phyloP scores from a whole-genome alignment of 64 coral and sea anemone species.

The Montipora capricornis region DNA sequence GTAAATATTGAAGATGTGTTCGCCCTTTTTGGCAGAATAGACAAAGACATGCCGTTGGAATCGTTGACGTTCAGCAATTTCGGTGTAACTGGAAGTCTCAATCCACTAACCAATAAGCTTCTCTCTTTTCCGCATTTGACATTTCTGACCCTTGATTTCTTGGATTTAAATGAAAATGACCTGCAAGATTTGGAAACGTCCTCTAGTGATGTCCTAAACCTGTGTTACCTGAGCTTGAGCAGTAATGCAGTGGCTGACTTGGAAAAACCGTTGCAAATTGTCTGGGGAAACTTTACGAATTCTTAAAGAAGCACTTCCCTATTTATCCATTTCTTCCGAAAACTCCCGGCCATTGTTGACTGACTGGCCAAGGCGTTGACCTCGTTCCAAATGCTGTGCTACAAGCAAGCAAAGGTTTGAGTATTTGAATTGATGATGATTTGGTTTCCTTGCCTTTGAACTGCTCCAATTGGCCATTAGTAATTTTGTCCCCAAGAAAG shows the following conservation, averaged over 20 bases:
- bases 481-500: too few relatives aligned
- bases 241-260: not conserved
- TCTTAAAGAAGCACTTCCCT: too few relatives aligned
- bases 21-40: not conserved
- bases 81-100: not conserved
- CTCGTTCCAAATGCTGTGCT: too few relatives aligned
- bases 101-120: not conserved
- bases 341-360: too few relatives aligned
- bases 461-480: too few relatives aligned
- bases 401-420: too few relatives aligned
- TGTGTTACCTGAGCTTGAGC: not conserved
- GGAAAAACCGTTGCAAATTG: too few relatives aligned
- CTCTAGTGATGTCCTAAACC: not conserved
- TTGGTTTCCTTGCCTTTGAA: too few relatives aligned
- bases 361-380: too few relatives aligned
- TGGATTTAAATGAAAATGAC: not conserved
- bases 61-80: not conserved
- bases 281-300: too few relatives aligned
- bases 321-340: too few relatives aligned
- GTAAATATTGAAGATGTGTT: not conserved
- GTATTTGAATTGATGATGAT: too few relatives aligned
- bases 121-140: not conserved
- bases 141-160: fast-evolving
- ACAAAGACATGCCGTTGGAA: not conserved
- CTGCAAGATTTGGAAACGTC: not conserved